These are phyloP conservation scores for Drosophila borborema DNA, from an alignment of 2,888 invertebrate genomes.

Conservation along the genomic window DNA sequence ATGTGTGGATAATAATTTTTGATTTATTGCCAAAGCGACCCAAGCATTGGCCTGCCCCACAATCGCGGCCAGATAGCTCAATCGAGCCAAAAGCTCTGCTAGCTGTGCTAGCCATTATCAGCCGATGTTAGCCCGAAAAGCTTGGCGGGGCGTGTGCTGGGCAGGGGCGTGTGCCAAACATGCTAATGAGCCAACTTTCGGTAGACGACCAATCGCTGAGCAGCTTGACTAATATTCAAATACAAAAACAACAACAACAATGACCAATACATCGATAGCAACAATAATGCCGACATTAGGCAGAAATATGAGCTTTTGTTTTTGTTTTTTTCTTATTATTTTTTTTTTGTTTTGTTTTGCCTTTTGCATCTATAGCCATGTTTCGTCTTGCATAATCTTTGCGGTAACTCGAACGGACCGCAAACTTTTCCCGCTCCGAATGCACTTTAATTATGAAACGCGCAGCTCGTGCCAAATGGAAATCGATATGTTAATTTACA, in stretches of 20 bases:
- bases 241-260: constrained; percentile 15
- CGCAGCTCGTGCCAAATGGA: constrained; percentile 72
- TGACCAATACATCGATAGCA: constrained; percentile 17
- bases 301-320: constrained; percentile 60
- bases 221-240: constrained; percentile 59
- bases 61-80: constrained; percentile 73
- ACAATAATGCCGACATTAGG: constrained; percentile 57
- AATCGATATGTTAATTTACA: constrained; percentile 69
- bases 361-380: constrained; percentile 52
- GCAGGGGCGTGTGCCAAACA: constrained; percentile 79
- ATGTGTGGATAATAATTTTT: constrained; percentile 81
- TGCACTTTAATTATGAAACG: constrained; percentile 72
- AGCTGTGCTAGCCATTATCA: constrained; percentile 57
- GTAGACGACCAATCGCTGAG: constrained; percentile 73
- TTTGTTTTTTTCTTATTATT: constrained; percentile 28
- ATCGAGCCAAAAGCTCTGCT: constrained; percentile 24
- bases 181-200: constrained; percentile 76
- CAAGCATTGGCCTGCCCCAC: constrained; percentile 34
- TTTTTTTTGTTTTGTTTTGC: constrained; percentile 8
- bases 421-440: constrained; percentile 61
- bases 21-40: constrained; percentile 72
- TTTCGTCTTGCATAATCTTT: constrained; percentile 69
- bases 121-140: constrained; percentile 26
- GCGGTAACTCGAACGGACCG: constrained; percentile 62
- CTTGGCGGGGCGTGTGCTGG: constrained; percentile 65